Evolutionary conservation across 2,113 vertebrate species (phyloP).

Genomic region (Anguilla rostrata): DNA sequence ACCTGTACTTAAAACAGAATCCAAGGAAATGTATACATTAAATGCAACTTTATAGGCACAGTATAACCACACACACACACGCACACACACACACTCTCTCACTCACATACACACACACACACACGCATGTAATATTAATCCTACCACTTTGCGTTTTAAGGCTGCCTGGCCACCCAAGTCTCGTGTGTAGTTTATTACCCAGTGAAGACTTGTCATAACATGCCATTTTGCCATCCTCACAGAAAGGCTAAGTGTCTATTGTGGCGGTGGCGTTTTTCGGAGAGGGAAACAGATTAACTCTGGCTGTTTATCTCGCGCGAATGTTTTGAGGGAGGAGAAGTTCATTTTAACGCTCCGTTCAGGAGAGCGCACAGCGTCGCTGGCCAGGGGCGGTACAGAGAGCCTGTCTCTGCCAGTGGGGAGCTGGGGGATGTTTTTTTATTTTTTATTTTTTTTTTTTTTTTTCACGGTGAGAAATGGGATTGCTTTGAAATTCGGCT

Average conservation of each 20-base stretch:
- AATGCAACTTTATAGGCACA: neutral
- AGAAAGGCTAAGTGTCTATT: conserved; percentile 13
- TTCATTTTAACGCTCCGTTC: conserved; percentile 20
- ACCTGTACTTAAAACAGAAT: neutral
- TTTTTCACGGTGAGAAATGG: conserved; percentile 14
- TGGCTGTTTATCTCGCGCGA: conserved; percentile 27
- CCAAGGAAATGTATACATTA: neutral
- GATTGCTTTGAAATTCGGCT: conserved; percentile 36
- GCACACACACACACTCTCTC: neutral
- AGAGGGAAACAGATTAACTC: conserved; percentile 12
- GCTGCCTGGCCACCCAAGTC: conserved; percentile 9
- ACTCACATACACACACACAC: neutral
- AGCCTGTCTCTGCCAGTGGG: conserved; percentile 19
- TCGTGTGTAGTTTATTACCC: neutral
- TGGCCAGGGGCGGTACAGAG: neutral
- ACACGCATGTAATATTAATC: neutral
- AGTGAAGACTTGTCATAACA: conserved; percentile 6
- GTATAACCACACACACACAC: neutral
- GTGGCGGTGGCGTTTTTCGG: conserved; percentile 13
- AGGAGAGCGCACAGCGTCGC: neutral
- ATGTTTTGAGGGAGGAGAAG: conserved; percentile 17
- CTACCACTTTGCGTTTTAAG: neutral
- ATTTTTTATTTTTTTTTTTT: no score
- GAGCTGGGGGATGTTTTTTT: conserved; percentile 14
- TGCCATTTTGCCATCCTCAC: neutral